Evolutionary conservation across 2,888 invertebrate genomes (phyloP), one percentile per base, ranked within the genome.

Genomic region (Aphodius sticticus): DNA sequence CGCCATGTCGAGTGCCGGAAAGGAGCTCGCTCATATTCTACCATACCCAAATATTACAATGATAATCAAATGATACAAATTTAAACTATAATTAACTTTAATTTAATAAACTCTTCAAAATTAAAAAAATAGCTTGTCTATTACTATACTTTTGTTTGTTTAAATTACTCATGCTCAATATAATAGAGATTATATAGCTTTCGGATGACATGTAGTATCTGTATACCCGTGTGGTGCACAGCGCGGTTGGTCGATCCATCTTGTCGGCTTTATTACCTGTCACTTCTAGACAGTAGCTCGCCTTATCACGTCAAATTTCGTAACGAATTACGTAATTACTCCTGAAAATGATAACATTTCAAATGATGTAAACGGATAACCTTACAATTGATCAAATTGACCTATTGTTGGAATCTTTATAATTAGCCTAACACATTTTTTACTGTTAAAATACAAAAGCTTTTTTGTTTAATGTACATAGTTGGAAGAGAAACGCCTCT

Each of bases 241-340:
- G 53, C 2, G 1, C 53, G 9, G 12, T 53, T 9, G 53, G 3
- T 53, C 53, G 53, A 72, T 72, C 72, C 72, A 72, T 72, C 72
- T 72, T 72, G 15, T n/a, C 36, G 72, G 36, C 72, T 72, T 36
- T 72, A 72, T 72, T 72, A 72, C 35, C 35, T 72, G 72, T 72
- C 72, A 72, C 36, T 26, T 72, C 16, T 72, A 36, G 72, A 72
- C 72, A 72, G 72, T n/a, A 36, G 35, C 36, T 16, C 14, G 72
- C 72, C 53, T 53, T 53, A 53, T 53, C 53, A 53, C 53, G 53
- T 53, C 53, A 72, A 72, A 72, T 72, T 72, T 72, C 36, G 36
- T 72, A 72, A 72, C 36, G 72, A 72, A 72, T 72, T 53, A 3
- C 53, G 12, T 53, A 53, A 53, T 53, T 12, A 53, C 53, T 53